Base-by-base conservation (phyloP, 1,140 invertebrate species). In the Tribolium castaneum region DNA sequence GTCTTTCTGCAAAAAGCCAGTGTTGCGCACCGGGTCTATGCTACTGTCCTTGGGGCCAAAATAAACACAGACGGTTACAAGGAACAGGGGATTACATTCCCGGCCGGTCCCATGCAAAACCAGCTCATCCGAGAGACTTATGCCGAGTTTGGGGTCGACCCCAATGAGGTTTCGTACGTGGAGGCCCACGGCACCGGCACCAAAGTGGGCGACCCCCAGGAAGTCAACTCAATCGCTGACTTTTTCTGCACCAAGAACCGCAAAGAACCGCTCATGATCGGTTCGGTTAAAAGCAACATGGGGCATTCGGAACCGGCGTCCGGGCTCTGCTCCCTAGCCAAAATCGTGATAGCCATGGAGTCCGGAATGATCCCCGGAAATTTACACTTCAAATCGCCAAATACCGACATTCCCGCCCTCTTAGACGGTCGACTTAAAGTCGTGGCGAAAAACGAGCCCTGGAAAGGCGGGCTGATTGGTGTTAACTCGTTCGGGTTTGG, bases 401-500 rank as follows among this genome's bases (percentile, higher is more conserved):
- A 99, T 87, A 88, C 91, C 0, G 94, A 98, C 80, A 97, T 99
- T 77, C 93, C 95, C 4, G 96, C 94, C 1, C 87, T 99, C 6
- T 86, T 86, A 25, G 95, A 98, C 85, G 98, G 98, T 0, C 88
- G 93, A 25, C 50, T 51, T 73, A 76, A 90, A 88, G 96, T 98
- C 25, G 94, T 99, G 2, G 90, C 93, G 79, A 91, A 93, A 84
- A 91, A 93, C 75, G 92, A 90, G 52, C 90, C 91, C 10, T 97
- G 95, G 93, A 92, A 94, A 35, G 96, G 96, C 12, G 95, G 96
- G 9, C 88, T 96, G 16, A 92, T 96, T 35, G 97, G 92, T 4
- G 84, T 99, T 1, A 99, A 99, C 87, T 98, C 96, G 1, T 99
- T 99, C 87, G 98, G 98, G 13, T 99, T 99, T 88, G 98, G 98